Evolutionary conservation across 2,797 vertebrate genomes (phyloP).

Genomic region (Smutsia gigantea): DNA sequence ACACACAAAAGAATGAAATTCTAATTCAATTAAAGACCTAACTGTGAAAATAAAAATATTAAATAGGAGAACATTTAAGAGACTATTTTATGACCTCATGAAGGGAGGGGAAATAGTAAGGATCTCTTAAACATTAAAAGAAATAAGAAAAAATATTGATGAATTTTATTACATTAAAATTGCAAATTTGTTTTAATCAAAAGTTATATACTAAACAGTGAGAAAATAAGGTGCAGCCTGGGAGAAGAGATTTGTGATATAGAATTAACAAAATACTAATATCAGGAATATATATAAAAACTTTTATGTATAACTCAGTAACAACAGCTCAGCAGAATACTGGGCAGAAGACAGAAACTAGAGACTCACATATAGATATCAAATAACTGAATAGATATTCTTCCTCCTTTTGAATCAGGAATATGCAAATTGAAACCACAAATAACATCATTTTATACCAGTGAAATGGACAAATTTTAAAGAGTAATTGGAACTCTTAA

Average conservation of each 20-base stretch:
- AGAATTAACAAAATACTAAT: background rate
- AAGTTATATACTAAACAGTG: background rate
- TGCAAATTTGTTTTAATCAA: background rate
- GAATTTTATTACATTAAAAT: background rate
- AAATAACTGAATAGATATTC: background rate
- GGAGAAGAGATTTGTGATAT: conserved; percentile 1
- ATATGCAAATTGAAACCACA: background rate
- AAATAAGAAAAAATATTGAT: background rate
- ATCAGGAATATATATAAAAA: background rate
- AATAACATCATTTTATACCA: background rate
- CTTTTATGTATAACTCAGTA: background rate
- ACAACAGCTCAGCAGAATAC: background rate
- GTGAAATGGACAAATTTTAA: background rate
- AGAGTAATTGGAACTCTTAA: background rate
- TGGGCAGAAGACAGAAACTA: background rate
- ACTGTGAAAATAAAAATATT: background rate
- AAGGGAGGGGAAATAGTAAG: background rate
- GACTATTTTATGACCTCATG: background rate
- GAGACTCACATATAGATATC: background rate
- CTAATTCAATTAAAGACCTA: background rate
- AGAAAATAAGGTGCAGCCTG: background rate
- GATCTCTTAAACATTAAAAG: background rate
- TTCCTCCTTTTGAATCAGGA: background rate
- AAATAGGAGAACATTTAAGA: background rate
- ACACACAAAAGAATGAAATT: background rate